Conservation (phyloP, 2,797 vertebrate genomes). For the Carcharodon carcharias region DNA sequence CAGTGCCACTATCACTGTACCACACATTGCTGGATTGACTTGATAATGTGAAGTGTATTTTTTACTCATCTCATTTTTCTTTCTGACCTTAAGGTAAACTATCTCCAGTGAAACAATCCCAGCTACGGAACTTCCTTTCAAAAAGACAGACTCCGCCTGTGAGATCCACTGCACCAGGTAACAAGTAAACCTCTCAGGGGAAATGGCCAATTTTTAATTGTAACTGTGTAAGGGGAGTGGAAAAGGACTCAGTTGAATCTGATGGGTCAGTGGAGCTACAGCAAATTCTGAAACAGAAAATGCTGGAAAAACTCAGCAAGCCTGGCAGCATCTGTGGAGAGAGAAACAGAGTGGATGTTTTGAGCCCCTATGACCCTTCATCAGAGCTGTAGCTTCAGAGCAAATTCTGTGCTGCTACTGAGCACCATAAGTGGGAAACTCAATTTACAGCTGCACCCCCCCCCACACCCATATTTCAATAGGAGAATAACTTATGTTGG, state of each 20-base stretch:
- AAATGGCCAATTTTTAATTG: neutral
- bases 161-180: slow-evolving; percentile 91
- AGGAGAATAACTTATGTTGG: neutral
- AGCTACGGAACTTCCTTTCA: slow-evolving; percentile 86
- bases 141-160: slow-evolving; percentile 87
- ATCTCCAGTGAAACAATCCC: slow-evolving; percentile 76
- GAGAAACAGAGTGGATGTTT: too few relatives aligned
- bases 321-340: too few relatives aligned
- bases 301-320: too few relatives aligned
- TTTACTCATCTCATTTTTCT: neutral
- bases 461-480: neutral
- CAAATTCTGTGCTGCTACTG: neutral
- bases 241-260: neutral
- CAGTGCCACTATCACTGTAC: too few relatives aligned
- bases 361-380: too few relatives aligned
- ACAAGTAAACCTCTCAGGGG: neutral
- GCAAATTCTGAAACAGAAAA: too few relatives aligned
- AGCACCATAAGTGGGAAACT: too few relatives aligned
- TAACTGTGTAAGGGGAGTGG: neutral
- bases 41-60: neutral
- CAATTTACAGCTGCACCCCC: neutral
- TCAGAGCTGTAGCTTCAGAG: too few relatives aligned
- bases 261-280: neutral
- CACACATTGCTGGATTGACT: neutral
- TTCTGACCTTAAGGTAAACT: slow-evolving; percentile 66